Conservation (phyloP, 2,888 invertebrate species). For the Heliconius ethilla region DNA sequence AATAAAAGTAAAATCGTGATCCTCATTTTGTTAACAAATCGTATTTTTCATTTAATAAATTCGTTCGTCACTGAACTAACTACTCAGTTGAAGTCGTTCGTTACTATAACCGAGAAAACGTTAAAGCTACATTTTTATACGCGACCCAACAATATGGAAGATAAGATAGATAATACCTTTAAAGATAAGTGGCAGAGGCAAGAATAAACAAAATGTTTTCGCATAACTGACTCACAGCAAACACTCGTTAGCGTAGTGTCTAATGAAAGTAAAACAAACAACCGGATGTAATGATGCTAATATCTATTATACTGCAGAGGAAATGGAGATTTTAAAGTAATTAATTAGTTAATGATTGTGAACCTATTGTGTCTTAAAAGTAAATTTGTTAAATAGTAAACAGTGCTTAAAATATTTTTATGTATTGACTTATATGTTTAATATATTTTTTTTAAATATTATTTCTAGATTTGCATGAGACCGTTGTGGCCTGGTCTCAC, state of each 20-base stretch:
- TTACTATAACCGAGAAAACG: conserved; percentile 61
- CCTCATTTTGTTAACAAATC: conserved; percentile 65
- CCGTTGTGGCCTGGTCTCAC: too few species aligned
- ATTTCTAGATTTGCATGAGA: too few species aligned
- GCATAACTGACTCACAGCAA: conserved; percentile 74
- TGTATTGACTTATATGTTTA: not conserved
- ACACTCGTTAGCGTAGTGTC: conserved; percentile 53
- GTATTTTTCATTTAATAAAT: conserved; percentile 44
- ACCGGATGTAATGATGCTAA: conserved; percentile 64
- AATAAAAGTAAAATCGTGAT: conserved; percentile 65
- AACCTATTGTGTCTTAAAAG: not conserved
- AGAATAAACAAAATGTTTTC: conserved; percentile 75
- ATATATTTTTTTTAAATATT: too few species aligned
- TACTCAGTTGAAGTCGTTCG: conserved; percentile 74
- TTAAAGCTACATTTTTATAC: conserved; percentile 69
- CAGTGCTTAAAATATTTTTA: not conserved
- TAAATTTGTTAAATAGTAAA: not conserved
- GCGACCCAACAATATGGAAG: conserved; percentile 66
- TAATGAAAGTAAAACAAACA: conserved; percentile 55
- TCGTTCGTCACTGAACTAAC: conserved; percentile 71
- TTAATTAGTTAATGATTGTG: conserved; percentile 22
- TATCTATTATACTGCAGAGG: conserved; percentile 52
- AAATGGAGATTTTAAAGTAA: conserved; percentile 44
- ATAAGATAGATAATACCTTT: conserved; percentile 76
- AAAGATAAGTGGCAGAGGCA: conserved; percentile 64